Conservation (phyloP, 2,113 vertebrate species). For the Cebidichthys violaceus region DNA sequence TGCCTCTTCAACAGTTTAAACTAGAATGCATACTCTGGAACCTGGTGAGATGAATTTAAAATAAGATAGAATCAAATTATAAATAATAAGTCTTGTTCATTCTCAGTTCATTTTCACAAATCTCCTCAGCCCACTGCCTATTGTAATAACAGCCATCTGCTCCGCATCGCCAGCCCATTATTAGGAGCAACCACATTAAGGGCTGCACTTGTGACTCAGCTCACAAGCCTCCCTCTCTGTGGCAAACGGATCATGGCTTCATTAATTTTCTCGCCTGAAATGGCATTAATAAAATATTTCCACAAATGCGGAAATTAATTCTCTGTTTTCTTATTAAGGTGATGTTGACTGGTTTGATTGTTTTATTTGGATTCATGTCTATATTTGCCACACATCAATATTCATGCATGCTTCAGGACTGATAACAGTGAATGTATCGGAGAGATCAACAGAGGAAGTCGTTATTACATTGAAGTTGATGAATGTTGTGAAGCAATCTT, state of each 20-base stretch:
- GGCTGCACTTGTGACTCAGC: conserved; percentile 33
- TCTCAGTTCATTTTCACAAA: conserved; percentile 6
- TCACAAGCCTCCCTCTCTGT: background rate
- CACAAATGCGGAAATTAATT: conserved; percentile 42
- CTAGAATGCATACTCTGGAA: background rate
- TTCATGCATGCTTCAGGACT: conserved; percentile 7
- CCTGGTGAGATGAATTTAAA: background rate
- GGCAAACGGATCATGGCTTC: conserved; percentile 5
- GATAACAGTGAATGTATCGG: background rate
- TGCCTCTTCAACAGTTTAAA: background rate
- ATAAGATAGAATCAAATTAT: background rate
- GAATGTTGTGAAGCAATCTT: background rate
- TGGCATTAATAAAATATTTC: conserved; percentile 39
- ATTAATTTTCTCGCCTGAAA: conserved; percentile 38
- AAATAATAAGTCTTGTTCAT: background rate
- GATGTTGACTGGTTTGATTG: conserved; percentile 13
- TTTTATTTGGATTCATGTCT: conserved; percentile 29
- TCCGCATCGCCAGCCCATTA: conserved; percentile 2
- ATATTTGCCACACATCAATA: conserved; percentile 43
- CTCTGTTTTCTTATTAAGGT: conserved; percentile 13
- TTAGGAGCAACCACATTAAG: conserved; percentile 19
- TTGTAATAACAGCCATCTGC: conserved; percentile 31
- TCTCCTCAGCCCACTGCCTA: background rate
- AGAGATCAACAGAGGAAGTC: background rate
- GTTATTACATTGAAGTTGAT: background rate